Evolutionary conservation across 1,140 invertebrate genomes (phyloP).

Genomic region (Sitophilus oryzae): DNA sequence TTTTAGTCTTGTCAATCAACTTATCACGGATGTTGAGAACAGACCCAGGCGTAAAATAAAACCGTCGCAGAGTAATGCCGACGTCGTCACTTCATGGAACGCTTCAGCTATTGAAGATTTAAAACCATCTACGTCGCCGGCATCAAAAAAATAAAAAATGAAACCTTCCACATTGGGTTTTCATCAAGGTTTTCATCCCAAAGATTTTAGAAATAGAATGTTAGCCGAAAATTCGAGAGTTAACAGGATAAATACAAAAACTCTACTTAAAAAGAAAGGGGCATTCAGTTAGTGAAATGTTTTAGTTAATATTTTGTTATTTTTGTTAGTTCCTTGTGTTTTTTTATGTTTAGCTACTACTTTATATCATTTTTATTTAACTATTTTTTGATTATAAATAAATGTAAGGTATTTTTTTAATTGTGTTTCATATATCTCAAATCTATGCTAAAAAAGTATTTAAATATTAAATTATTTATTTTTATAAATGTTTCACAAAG

Average conservation of each 20-base stretch:
- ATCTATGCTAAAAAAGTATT: constrained; percentile 1
- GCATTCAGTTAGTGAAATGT: constrained; percentile 6
- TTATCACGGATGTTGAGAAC: constrained; percentile 28
- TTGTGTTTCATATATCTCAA: background rate
- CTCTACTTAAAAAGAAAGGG: constrained; percentile 23
- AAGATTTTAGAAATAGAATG: constrained; percentile 37
- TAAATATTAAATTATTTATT: background rate
- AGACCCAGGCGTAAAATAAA: constrained; percentile 22
- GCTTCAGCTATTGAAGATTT: constrained; percentile 4
- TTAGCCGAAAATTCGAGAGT: constrained; percentile 26
- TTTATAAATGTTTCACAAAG: background rate
- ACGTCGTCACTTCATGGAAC: constrained; percentile 11
- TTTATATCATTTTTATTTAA: too few species aligned
- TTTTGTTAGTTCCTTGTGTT: too few species aligned
- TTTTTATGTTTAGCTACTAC: too few species aligned
- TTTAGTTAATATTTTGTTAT: too few species aligned
- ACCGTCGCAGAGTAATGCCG: constrained; percentile 5
- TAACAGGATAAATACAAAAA: constrained; percentile 25
- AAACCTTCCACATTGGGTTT: too few species aligned
- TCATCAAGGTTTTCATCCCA: constrained; percentile 25
- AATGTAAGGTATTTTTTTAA: too few species aligned
- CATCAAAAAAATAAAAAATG: constrained; percentile 7
- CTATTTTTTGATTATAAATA: too few species aligned
- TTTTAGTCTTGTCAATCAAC: constrained; percentile 17
- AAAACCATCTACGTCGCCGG: constrained; percentile 23